Evolutionary conservation across 1,140 invertebrate genomes (phyloP).

Genomic region (Conus betulinus): DNA sequence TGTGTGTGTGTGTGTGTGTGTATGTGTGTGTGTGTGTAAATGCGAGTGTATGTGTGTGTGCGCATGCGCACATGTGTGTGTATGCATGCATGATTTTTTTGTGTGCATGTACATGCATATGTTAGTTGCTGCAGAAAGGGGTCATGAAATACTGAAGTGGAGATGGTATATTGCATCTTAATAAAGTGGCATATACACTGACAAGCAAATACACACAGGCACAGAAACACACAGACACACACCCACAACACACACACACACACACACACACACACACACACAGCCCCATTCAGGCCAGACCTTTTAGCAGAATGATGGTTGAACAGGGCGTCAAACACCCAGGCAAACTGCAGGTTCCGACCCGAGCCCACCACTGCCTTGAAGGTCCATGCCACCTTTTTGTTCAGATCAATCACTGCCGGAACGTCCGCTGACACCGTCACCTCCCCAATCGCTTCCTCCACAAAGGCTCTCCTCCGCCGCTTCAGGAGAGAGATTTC

Average conservation of each 20-base stretch:
- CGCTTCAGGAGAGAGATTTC: slow-evolving; percentile 27
- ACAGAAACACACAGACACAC: background rate
- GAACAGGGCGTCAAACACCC: slow-evolving; percentile 40
- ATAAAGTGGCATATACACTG: no score
- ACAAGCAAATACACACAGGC: no score
- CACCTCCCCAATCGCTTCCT: slow-evolving; percentile 48
- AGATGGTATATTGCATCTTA: no score
- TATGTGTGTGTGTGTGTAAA: no score
- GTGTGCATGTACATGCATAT: no score
- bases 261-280: background rate
- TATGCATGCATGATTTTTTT: no score
- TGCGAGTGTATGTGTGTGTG: no score
- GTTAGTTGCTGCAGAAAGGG: no score
- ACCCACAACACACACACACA: background rate
- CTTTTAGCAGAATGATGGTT: slow-evolving; percentile 20
- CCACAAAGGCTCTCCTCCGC: slow-evolving; percentile 29
- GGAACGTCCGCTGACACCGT: slow-evolving; percentile 29
- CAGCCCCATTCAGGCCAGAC: background rate
- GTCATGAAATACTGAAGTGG: no score
- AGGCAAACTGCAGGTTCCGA: slow-evolving; percentile 47
- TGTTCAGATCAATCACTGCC: slow-evolving; percentile 27
- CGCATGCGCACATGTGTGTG: no score
- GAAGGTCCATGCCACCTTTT: slow-evolving; percentile 39
- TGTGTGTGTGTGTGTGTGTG: no score
- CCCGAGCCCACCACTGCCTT: slow-evolving; percentile 47